phyloP scores from a whole-genome alignment of 2,797 vertebrate genomes.

The Coluber constrictor region DNA sequence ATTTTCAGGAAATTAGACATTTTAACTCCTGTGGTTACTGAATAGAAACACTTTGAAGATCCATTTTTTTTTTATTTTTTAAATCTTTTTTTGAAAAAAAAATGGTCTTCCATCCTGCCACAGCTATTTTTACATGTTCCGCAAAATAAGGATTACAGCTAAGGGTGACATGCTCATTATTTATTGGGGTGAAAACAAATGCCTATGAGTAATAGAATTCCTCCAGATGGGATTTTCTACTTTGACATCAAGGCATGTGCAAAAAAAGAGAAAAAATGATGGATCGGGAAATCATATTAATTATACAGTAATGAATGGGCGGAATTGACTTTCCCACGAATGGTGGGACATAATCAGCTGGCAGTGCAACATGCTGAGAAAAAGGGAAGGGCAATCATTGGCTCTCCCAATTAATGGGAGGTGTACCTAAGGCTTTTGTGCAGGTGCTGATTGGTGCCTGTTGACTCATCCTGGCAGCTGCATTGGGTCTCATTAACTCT shows the following conservation, averaged over 20 bases:
- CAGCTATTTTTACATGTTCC: not conserved
- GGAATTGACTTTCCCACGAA: not conserved
- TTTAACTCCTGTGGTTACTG: not conserved
- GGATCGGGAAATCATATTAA: not conserved
- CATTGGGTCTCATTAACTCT: not conserved
- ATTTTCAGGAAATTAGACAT: not conserved
- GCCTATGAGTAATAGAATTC: not conserved
- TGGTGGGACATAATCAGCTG: not conserved
- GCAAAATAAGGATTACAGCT: not conserved
- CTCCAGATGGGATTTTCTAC: conserved; percentile 3
- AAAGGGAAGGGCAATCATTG: not conserved
- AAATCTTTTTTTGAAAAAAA: too few relatives aligned
- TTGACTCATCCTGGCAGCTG: not conserved
- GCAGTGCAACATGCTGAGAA: not conserved
- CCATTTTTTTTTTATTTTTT: not conserved
- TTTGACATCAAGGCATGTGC: not conserved
- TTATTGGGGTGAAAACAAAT: not conserved
- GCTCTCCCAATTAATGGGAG: not conserved
- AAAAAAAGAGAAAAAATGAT: not conserved
- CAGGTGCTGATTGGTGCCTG: not conserved
- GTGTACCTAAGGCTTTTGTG: not conserved
- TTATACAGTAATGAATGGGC: conserved; percentile 5
- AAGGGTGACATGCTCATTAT: not conserved
- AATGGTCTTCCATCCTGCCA: not conserved
- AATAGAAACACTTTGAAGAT: not conserved